These are phyloP conservation scores for Ormyrus labotus DNA, from an alignment of 2,888 invertebrate species.

Conservation along the genomic window DNA sequence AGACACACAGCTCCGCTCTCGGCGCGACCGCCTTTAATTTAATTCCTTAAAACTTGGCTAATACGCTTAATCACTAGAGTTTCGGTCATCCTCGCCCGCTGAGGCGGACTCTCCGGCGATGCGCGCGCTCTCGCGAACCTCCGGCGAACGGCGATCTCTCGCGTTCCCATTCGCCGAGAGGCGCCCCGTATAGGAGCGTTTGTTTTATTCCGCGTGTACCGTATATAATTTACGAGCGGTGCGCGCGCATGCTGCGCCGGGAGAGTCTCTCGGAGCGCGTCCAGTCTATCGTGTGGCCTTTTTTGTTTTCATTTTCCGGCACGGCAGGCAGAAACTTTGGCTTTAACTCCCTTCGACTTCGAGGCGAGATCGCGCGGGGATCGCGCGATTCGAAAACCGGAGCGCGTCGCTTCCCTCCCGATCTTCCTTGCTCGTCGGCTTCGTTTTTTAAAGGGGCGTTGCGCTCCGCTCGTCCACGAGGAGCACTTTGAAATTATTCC, in stretches of 20 bases:
- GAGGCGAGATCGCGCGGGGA: background rate
- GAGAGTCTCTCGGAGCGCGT: slow-evolving; percentile 74
- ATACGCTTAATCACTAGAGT: slow-evolving; percentile 58
- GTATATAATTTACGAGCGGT: slow-evolving; percentile 49
- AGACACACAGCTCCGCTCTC: too few species aligned
- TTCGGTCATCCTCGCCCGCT: slow-evolving; percentile 59
- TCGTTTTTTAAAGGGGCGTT: slow-evolving; percentile 22
- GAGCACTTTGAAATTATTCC: slow-evolving; percentile 4
- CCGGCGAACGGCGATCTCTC: background rate
- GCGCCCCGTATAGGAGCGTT: slow-evolving; percentile 14
- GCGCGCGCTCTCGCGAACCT: background rate
- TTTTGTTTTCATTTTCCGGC: slow-evolving; percentile 59
- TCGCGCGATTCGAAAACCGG: slow-evolving; percentile 36
- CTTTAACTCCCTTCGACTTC: slow-evolving; percentile 24
- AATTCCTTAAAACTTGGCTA: slow-evolving; percentile 46
- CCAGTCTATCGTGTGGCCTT: slow-evolving; percentile 68
- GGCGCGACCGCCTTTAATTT: slow-evolving; percentile 3
- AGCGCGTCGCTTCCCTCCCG: slow-evolving; percentile 48
- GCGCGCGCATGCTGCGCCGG: slow-evolving; percentile 1
- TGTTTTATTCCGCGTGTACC: slow-evolving; percentile 1
- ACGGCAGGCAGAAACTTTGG: slow-evolving; percentile 68
- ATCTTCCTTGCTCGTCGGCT: slow-evolving; percentile 36
- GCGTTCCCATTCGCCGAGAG: slow-evolving; percentile 21
- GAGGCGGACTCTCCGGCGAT: slow-evolving; percentile 49
- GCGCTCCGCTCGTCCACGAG: slow-evolving; percentile 10